Evolutionary conservation across 2,888 invertebrate species (phyloP).

Genomic region (Drosophila dives): DNA sequence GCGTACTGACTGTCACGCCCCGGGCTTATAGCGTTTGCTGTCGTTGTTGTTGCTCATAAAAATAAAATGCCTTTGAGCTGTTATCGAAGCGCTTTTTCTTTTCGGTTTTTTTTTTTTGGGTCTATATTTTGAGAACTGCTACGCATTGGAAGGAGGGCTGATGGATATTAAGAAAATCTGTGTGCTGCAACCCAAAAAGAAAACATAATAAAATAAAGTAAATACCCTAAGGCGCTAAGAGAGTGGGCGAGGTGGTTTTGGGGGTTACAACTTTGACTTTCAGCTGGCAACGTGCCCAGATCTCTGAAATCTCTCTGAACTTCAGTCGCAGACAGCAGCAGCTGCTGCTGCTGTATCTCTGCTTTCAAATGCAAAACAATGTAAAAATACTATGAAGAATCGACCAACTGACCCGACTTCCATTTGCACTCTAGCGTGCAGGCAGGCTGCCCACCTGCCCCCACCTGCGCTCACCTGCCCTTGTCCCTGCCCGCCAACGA

Average conservation of each 20-base stretch:
- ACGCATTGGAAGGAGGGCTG: constrained; percentile 9
- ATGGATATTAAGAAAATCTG: constrained; percentile 63
- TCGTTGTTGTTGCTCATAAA: constrained; percentile 60
- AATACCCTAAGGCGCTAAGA: constrained; percentile 18
- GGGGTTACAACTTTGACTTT: constrained; percentile 53
- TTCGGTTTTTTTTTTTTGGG: constrained; percentile 25
- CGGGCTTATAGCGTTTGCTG: constrained; percentile 18
- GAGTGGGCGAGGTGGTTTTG: not conserved
- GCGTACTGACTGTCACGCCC: constrained; percentile 25
- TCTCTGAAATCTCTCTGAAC: constrained; percentile 29
- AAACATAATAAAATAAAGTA: constrained; percentile 19
- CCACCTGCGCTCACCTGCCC: constrained; percentile 25
- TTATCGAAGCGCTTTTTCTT: constrained; percentile 52
- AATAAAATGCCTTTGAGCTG: constrained; percentile 65
- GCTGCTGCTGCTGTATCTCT: constrained; percentile 1
- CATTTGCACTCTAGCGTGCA: constrained; percentile 35
- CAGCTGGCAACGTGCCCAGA: constrained; percentile 45
- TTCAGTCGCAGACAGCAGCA: constrained; percentile 26
- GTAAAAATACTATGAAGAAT: constrained; percentile 1
- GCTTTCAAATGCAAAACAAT: constrained; percentile 35
- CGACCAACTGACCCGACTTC: constrained; percentile 44
- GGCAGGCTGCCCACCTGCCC: constrained; percentile 33
- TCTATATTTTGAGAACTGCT: constrained; percentile 40
- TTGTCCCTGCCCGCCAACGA: not conserved
- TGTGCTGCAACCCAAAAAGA: constrained; percentile 17